A percentile compares a stretch with the other conserved stretches of the same genome.
Conservation (phyloP, 2,888 invertebrate genomes). For the Caenorhabditis sp. region DNA sequence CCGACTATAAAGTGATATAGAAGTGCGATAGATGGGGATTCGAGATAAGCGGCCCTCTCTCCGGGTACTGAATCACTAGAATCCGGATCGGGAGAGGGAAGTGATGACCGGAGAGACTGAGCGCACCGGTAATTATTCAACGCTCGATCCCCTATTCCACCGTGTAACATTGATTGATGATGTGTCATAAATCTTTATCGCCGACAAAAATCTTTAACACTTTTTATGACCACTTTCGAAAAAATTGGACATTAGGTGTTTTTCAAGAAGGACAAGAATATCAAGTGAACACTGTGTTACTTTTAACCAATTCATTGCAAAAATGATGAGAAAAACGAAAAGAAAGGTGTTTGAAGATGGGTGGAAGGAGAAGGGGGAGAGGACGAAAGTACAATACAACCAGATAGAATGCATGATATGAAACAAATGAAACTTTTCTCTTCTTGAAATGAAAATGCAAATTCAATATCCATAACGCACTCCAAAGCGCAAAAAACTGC, state of each 20-base stretch:
- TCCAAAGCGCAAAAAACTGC: not conserved
- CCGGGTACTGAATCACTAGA: not conserved
- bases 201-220: constrained; percentile 41
- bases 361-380: not conserved
- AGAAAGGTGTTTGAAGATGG: not conserved
- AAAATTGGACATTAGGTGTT: constrained; percentile 9
- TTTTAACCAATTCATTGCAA: constrained; percentile 5
- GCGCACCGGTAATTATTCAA: constrained; percentile 60
- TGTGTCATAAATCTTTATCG: constrained; percentile 53
- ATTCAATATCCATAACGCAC: not conserved
- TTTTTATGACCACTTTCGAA: constrained; percentile 45
- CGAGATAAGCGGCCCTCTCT: constrained; percentile 40
- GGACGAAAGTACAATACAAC: constrained; percentile 30
- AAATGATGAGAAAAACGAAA: constrained; percentile 7
- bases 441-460: not conserved
- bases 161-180: constrained; percentile 68
- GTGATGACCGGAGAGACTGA: constrained; percentile 29
- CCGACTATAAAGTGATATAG: constrained; percentile 60
- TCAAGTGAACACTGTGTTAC: too few relatives aligned
- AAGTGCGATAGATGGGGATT: constrained; percentile 54
- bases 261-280: too few relatives aligned
- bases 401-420: constrained; percentile 64
- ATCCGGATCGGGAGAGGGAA: constrained; percentile 60
- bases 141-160: constrained; percentile 8
- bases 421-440: constrained; percentile 53